Conservation (phyloP, 2,113 vertebrate genomes). For the Poeciliopsis occidentalis region DNA sequence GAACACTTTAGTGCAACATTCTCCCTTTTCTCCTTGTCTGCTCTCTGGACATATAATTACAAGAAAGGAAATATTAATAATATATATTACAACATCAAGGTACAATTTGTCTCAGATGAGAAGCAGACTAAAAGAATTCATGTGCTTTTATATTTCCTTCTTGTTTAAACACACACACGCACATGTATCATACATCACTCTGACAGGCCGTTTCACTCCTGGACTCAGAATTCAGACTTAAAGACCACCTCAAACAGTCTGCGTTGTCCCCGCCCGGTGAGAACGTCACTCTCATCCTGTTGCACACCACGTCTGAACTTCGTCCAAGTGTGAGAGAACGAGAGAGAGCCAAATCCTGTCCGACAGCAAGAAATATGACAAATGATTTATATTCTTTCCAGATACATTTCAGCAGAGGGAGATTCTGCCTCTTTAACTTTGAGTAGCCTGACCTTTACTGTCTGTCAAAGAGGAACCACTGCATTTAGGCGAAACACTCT, state of each 20-base stretch:
- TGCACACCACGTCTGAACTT: slow-evolving; percentile 55
- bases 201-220: slow-evolving; percentile 73
- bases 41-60: slow-evolving; percentile 47
- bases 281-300: slow-evolving; percentile 57
- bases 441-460: slow-evolving; percentile 66
- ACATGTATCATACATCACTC: slow-evolving; percentile 63
- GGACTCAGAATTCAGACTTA: slow-evolving; percentile 65
- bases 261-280: slow-evolving; percentile 54
- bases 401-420: slow-evolving; percentile 49
- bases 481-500: slow-evolving; percentile 49
- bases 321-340: slow-evolving; percentile 27
- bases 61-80: slow-evolving; percentile 38
- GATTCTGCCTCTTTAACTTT: slow-evolving; percentile 50
- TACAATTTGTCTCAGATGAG: background rate
- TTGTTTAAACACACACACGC: slow-evolving; percentile 17
- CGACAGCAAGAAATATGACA: slow-evolving; percentile 59
- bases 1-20: slow-evolving; percentile 19
- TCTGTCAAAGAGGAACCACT: slow-evolving; percentile 62
- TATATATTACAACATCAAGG: background rate
- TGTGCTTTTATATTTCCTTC: slow-evolving; percentile 10
- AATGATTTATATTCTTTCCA: slow-evolving; percentile 50
- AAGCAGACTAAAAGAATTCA: slow-evolving; percentile 16
- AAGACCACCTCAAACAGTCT: slow-evolving; percentile 70
- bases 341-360: slow-evolving; percentile 41
- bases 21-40: slow-evolving; percentile 13